Evolutionary conservation across 2,888 invertebrate species (phyloP).

Genomic region (Polyommatus iphigenia): DNA sequence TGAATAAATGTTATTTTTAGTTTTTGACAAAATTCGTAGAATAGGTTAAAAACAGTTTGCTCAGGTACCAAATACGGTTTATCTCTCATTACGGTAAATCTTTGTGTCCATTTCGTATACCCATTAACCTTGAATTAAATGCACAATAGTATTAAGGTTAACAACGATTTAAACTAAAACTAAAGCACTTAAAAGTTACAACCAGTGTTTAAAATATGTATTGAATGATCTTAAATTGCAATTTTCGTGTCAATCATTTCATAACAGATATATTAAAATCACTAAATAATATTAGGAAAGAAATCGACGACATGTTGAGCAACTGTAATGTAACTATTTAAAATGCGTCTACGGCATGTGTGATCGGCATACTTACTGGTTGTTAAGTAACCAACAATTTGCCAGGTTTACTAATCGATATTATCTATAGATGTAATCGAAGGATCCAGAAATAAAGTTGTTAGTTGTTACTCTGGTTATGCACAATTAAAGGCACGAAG

Average conservation of each 20-base stretch:
- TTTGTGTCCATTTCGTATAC: neutral
- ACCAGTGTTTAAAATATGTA: neutral
- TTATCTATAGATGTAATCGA: neutral
- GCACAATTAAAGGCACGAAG: neutral
- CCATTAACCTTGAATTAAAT: slow-evolving; percentile 9
- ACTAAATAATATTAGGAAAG: slow-evolving; percentile 4
- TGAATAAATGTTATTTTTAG: too few relatives aligned
- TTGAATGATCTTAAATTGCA: neutral
- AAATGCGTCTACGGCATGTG: neutral
- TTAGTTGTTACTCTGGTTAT: neutral
- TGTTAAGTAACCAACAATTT: slow-evolving; percentile 23
- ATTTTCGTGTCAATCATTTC: slow-evolving; percentile 4
- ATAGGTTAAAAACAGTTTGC: neutral
- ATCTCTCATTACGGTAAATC: slow-evolving; percentile 9
- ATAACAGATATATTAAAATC: neutral
- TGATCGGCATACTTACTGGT: neutral
- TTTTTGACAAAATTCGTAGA: too few relatives aligned
- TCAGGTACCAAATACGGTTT: neutral
- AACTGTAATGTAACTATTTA: neutral
- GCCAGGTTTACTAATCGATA: slow-evolving; percentile 15
- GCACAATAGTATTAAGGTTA: neutral
- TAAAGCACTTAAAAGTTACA: neutral
- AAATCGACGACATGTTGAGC: neutral
- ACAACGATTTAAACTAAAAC: neutral
- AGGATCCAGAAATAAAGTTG: slow-evolving; percentile 9